Percentiles rank a stretch among this genome's conserved stretches.
Evolutionary conservation across 2,888 invertebrate species (phyloP).

Genomic region (Agriopis aurantiaria): DNA sequence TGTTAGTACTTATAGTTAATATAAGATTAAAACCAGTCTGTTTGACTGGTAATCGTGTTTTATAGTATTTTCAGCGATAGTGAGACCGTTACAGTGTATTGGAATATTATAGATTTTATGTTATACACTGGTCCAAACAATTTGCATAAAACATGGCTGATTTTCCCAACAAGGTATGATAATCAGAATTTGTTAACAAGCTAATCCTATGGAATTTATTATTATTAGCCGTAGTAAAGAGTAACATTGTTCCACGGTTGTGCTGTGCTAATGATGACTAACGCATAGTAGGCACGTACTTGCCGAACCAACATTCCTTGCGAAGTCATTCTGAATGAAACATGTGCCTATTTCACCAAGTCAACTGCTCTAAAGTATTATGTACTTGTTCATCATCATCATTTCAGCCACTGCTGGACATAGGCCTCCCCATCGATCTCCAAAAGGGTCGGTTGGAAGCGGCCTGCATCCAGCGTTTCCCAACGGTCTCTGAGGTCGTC

Average conservation of each 20-base stretch:
- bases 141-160: background rate
- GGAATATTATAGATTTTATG: background rate
- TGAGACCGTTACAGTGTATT: background rate
- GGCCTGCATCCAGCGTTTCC: too few relatives aligned
- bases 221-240: constrained; percentile 9
- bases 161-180: constrained; percentile 1
- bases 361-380: background rate
- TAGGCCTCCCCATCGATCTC: too few relatives aligned
- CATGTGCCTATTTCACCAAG: constrained; percentile 1
- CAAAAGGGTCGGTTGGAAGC: too few relatives aligned
- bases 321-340: constrained; percentile 11
- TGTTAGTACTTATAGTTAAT: too few relatives aligned
- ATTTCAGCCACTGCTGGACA: too few relatives aligned
- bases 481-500: too few relatives aligned
- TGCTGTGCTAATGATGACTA: background rate
- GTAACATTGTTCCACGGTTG: background rate
- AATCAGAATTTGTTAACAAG: background rate
- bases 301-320: constrained; percentile 3
- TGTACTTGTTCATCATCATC: too few relatives aligned
- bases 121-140: background rate
- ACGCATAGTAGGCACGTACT: background rate
- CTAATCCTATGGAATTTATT: constrained; percentile 5
- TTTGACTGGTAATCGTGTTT: too few relatives aligned
- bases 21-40: too few relatives aligned
- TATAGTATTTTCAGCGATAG: background rate